A percentile compares a stretch with the other conserved stretches of the same genome.
Conservation (phyloP, 2,113 vertebrate species). For the Pluvianellus socialis region DNA sequence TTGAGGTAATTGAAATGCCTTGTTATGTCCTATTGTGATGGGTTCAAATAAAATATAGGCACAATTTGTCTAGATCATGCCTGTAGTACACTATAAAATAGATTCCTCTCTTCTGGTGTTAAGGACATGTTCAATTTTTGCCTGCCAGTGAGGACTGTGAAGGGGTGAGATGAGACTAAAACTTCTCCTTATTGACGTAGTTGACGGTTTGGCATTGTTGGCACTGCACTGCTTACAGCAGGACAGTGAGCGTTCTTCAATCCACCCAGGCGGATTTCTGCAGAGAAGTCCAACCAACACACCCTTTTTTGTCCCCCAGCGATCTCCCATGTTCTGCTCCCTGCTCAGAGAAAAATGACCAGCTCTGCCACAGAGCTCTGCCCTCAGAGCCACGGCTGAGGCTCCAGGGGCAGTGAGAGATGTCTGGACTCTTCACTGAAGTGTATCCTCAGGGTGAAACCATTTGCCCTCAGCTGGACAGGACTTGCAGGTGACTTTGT, state of each 20-base stretch:
- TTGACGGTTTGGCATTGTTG: background rate
- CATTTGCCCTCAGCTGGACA: background rate
- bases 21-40: constrained; percentile 62
- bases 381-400: background rate
- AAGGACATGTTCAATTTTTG: constrained; percentile 57
- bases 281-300: background rate
- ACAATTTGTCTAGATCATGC: constrained; percentile 72
- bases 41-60: constrained; percentile 72
- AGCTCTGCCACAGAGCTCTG: background rate
- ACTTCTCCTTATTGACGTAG: constrained; percentile 1
- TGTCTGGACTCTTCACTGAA: background rate
- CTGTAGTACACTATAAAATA: constrained; percentile 40
- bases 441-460: background rate
- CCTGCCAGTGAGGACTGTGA: constrained; percentile 49
- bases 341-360: background rate
- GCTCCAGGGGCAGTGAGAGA: background rate
- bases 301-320: background rate
- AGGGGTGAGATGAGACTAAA: constrained; percentile 59
- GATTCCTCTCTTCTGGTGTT: constrained; percentile 25
- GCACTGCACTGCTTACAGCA: background rate
- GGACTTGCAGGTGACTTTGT: background rate
- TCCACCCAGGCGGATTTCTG: background rate
- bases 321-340: background rate
- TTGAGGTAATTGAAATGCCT: constrained; percentile 76
- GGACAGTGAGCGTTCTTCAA: background rate